Conservation (phyloP, 2,113 vertebrate genomes). For the Eulemur macaco region DNA sequence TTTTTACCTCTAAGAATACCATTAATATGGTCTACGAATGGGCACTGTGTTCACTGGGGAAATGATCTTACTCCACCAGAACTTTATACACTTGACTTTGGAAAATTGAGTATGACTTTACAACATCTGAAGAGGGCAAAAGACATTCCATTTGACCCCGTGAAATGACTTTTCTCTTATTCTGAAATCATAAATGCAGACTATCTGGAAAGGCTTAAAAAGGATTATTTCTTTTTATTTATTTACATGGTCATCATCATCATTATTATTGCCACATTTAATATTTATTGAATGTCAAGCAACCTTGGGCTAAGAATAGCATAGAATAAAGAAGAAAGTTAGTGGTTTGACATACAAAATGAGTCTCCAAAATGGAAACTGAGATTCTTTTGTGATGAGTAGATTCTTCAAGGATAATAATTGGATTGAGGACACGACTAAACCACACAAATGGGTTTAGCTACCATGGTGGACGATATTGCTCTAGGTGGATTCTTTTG, state of each 20-base stretch:
- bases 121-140: background rate
- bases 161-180: background rate
- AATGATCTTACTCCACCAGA: too few relatives aligned
- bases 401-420: background rate
- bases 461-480: rapidly evolving
- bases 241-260: conserved; percentile 52
- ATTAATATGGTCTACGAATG: background rate
- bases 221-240: conserved; percentile 64
- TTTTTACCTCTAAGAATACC: background rate
- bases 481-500: background rate
- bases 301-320: conserved; percentile 29
- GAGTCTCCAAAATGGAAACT: background rate
- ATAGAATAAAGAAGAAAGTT: background rate
- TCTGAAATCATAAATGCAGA: conserved; percentile 35
- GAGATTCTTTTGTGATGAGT: background rate
- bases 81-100: background rate
- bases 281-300: conserved; percentile 63
- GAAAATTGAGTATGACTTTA: background rate
- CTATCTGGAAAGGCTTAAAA: conserved; percentile 20
- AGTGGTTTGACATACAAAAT: background rate
- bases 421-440: background rate
- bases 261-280: conserved; percentile 58
- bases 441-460: background rate
- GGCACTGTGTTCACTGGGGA: background rate
- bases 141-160: background rate